Conservation (phyloP, 2,888 invertebrate genomes). For the Tromatobia lineatoria region DNA sequence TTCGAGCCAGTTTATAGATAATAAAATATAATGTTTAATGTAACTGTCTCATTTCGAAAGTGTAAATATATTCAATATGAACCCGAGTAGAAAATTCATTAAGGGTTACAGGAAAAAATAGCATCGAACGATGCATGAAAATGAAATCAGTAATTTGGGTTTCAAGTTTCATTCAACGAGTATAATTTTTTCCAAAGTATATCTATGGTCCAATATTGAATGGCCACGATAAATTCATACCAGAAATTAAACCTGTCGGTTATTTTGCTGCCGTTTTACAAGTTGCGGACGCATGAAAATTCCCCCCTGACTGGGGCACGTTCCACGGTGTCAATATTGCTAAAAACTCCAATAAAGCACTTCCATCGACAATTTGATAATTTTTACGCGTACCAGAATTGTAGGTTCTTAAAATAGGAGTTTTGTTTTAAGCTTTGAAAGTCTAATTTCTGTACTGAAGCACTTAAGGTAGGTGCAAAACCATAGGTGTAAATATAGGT, state of each 20-base stretch:
- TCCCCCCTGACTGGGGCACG: neutral
- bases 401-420: conserved; percentile 12
- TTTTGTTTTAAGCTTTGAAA: neutral
- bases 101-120: neutral
- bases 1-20: too few relatives aligned
- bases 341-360: conserved; percentile 82
- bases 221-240: neutral
- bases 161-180: conserved; percentile 52
- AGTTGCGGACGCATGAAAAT: conserved; percentile 63
- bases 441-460: too few relatives aligned
- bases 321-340: conserved; percentile 73
- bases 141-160: conserved; percentile 50
- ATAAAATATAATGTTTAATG: neutral
- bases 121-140: conserved; percentile 44
- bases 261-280: conserved; percentile 39
- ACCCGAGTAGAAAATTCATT: neutral
- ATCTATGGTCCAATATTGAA: neutral
- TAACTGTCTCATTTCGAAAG: neutral
- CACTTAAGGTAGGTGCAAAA: neutral
- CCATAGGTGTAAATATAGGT: conserved; percentile 27
- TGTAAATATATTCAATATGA: neutral
- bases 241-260: neutral
- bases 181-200: conserved; percentile 46
- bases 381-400: conserved; percentile 23
- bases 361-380: conserved; percentile 75